A percentile compares a stretch with the other conserved stretches of the same genome.
Conservation (phyloP, 2,797 vertebrate genomes). For the Percopsis omiscomaycus region DNA sequence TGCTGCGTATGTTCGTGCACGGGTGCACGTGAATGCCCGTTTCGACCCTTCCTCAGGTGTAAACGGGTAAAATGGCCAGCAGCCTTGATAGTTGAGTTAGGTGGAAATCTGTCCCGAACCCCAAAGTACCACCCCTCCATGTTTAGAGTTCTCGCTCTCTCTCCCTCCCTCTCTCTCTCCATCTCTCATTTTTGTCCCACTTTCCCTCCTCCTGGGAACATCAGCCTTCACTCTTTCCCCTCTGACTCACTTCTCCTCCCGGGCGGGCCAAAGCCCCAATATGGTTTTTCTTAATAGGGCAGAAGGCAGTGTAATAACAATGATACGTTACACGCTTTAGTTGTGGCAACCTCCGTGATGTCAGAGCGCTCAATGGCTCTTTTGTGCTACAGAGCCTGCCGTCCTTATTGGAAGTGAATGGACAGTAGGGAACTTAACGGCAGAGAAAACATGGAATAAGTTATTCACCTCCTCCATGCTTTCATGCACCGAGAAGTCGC, state of each 20-base stretch:
- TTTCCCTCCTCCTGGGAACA: constrained; percentile 46
- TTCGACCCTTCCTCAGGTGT: neutral
- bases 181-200: constrained; percentile 18
- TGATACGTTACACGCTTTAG: constrained; percentile 60
- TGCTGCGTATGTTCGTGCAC: neutral
- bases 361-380: constrained; percentile 65
- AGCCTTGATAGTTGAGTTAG: constrained; percentile 24
- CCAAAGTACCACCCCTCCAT: constrained; percentile 50
- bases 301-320: constrained; percentile 63
- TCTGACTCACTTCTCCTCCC: constrained; percentile 76
- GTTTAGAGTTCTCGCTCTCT: constrained; percentile 13
- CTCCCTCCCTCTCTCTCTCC: neutral
- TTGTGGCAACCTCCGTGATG: constrained; percentile 63
- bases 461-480: constrained; percentile 12
- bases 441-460: constrained; percentile 61
- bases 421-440: constrained; percentile 20
- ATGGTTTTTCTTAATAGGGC: constrained; percentile 62
- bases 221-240: constrained; percentile 71
- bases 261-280: constrained; percentile 65
- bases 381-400: constrained; percentile 58
- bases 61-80: constrained; percentile 13
- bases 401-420: constrained; percentile 40
- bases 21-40: constrained; percentile 8
- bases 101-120: constrained; percentile 52
- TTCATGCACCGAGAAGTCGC: neutral